Percentiles rank a stretch among this genome's conserved stretches.
Conservation (phyloP, 2,888 invertebrate genomes). For the Shargacucullia verbasci region DNA sequence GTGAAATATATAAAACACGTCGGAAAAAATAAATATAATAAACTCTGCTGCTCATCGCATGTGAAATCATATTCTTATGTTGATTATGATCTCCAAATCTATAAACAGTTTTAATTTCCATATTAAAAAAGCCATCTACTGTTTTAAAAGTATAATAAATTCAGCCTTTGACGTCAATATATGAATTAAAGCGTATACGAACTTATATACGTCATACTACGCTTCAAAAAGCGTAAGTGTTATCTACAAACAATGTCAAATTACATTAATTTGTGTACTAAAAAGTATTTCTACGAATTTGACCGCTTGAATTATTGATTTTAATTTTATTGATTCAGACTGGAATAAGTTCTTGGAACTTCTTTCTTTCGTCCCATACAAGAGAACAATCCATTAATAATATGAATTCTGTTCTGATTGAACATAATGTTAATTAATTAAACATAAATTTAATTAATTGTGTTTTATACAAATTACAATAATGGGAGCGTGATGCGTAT, state of each 20-base stretch:
- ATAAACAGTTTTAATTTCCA: no score
- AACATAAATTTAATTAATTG: background rate
- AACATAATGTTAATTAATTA: background rate
- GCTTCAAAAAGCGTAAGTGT: no score
- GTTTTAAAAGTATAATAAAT: no score
- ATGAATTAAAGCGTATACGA: no score
- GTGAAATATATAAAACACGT: background rate
- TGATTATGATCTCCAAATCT: no score
- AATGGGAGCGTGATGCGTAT: background rate
- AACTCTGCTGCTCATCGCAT: no score
- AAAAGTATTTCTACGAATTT: constrained; percentile 12
- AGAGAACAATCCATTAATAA: constrained; percentile 6
- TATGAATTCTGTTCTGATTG: background rate
- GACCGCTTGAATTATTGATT: constrained; percentile 4
- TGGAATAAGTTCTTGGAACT: constrained; percentile 11
- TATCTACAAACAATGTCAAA: background rate
- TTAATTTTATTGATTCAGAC: constrained; percentile 8
- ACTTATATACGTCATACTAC: no score
- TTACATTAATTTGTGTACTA: background rate
- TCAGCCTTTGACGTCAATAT: no score
- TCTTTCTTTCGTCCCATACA: background rate
- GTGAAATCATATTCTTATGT: no score
- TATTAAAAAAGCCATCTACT: no score
- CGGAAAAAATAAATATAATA: no score
- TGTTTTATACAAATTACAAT: background rate